Conservation (phyloP, 2,888 invertebrate genomes). For the Eueremaeus valkanovi region DNA sequence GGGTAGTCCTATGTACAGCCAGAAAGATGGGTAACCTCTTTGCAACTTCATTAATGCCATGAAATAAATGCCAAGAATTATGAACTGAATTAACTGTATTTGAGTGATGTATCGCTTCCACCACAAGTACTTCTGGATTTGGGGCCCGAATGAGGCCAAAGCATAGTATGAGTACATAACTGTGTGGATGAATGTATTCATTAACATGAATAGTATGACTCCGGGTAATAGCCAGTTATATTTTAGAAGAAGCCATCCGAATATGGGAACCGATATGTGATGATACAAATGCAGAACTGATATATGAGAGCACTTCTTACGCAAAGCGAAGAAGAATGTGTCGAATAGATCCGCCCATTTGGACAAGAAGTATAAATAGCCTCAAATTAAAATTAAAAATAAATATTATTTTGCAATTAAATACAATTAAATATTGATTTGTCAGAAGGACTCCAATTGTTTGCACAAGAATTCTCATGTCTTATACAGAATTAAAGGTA, state of each 20-base stretch:
- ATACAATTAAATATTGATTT: background rate
- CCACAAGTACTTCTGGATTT: constrained; percentile 31
- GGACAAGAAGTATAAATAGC: constrained; percentile 7
- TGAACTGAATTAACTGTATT: constrained; percentile 33
- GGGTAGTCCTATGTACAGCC: constrained; percentile 15
- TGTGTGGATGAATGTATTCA: constrained; percentile 33
- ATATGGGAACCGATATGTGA: constrained; percentile 31
- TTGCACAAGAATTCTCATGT: background rate
- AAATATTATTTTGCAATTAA: background rate
- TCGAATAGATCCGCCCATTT: constrained; percentile 17
- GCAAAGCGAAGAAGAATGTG: constrained; percentile 31
- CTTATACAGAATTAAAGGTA: too few species aligned
- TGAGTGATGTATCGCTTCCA: constrained; percentile 39
- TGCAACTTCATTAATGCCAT: constrained; percentile 12
- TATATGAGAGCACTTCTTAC: constrained; percentile 32
- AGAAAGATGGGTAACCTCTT: constrained; percentile 18
- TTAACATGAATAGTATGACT: background rate
- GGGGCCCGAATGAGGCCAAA: constrained; percentile 19
- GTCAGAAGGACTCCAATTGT: background rate
- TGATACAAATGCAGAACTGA: constrained; percentile 36
- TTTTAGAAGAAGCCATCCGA: constrained; percentile 27
- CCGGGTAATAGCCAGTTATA: background rate
- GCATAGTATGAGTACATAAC: constrained; percentile 37
- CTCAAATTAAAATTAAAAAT: background rate
- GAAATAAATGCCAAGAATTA: background rate